Evolutionary conservation across 2,888 invertebrate genomes (phyloP).

Genomic region (Nephrotoma appendiculata): DNA sequence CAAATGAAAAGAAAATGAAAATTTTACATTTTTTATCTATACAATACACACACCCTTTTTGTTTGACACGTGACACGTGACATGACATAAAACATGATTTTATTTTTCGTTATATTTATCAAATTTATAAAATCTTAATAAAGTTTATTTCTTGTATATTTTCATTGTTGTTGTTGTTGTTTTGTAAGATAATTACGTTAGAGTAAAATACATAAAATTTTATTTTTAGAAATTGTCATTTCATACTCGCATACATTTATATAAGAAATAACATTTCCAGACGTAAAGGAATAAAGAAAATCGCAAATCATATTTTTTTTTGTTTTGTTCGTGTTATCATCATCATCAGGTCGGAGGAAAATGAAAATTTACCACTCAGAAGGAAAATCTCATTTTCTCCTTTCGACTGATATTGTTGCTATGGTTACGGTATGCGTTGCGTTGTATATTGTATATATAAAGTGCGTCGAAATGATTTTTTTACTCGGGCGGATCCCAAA

Average conservation of each 20-base stretch:
- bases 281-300: neutral
- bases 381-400: neutral
- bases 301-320: neutral
- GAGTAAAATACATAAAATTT: neutral
- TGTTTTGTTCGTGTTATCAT: neutral
- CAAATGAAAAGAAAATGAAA: neutral
- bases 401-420: neutral
- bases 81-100: neutral
- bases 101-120: neutral
- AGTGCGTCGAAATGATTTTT: neutral
- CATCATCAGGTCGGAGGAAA: neutral
- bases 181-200: neutral
- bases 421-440: neutral
- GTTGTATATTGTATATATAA: neutral
- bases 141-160: neutral
- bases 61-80: neutral
- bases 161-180: neutral
- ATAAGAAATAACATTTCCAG: neutral
- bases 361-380: neutral
- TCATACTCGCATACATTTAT: neutral
- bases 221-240: neutral
- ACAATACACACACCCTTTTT: neutral
- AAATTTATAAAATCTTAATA: neutral
- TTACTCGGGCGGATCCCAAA: neutral
- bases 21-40: neutral